Percentiles rank a stretch among this genome's conserved stretches.
phyloP scores from a whole-genome alignment of 35 echinoderm and acorn worm species.

The Apostichopus parvimensis region DNA sequence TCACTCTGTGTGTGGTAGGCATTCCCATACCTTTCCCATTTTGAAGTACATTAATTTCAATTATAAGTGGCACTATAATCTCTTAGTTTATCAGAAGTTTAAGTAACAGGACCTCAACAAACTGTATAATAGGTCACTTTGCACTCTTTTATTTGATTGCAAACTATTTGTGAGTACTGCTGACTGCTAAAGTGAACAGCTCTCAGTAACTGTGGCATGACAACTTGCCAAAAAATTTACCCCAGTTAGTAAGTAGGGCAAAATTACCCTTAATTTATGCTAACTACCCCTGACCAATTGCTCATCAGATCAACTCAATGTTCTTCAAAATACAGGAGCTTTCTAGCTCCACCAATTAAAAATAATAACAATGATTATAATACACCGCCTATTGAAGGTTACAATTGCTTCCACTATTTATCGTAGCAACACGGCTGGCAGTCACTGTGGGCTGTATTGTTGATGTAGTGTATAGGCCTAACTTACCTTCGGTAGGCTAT shows the following conservation, averaged over 20 bases:
- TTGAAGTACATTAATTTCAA: conserved; percentile 41
- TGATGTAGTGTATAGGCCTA: too few relatives aligned
- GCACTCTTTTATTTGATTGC: neutral
- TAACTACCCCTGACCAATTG: neutral
- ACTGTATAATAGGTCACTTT: too few relatives aligned
- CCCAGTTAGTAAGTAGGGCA: neutral
- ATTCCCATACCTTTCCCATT: neutral
- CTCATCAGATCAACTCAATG: too few relatives aligned
- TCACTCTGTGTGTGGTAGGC: neutral
- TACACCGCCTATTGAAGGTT: too few relatives aligned
- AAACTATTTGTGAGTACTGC: neutral
- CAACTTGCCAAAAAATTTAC: neutral
- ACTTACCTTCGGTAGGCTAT: too few relatives aligned
- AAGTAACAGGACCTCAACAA: too few relatives aligned
- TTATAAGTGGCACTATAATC: conserved; percentile 16
- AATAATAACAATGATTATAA: too few relatives aligned
- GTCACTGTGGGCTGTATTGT: too few relatives aligned
- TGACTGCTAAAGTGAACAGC: neutral
- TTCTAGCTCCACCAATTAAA: too few relatives aligned
- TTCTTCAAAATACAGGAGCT: too few relatives aligned
- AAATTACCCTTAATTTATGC: neutral
- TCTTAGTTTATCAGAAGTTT: neutral
- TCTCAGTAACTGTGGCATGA: neutral
- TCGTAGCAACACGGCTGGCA: too few relatives aligned
- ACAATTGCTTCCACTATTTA: too few relatives aligned